Conservation (phyloP, 2,888 invertebrate species). For the Arenicola marina region DNA sequence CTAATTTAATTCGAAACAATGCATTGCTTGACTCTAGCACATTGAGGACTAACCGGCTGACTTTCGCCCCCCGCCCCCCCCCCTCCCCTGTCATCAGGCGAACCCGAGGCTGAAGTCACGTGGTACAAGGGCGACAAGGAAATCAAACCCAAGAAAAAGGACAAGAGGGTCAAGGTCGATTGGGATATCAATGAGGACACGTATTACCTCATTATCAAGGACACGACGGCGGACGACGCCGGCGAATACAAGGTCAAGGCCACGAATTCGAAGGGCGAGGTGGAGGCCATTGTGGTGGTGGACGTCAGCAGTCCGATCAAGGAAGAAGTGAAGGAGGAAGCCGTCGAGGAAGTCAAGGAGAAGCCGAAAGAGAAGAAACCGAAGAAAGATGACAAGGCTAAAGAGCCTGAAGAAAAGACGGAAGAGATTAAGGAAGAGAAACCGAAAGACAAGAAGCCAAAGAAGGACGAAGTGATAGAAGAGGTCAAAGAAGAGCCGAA, state of each 20-base stretch:
- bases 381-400: neutral
- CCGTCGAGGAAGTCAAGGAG: neutral
- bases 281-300: neutral
- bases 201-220: constrained; percentile 34
- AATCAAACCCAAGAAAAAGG: constrained; percentile 21
- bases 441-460: neutral
- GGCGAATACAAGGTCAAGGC: constrained; percentile 41
- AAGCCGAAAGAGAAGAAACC: neutral
- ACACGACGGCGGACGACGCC: constrained; percentile 33
- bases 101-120: constrained; percentile 32
- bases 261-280: constrained; percentile 1
- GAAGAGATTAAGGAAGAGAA: neutral
- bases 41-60: too few relatives aligned
- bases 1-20: too few relatives aligned
- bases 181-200: constrained; percentile 30
- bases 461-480: too few relatives aligned
- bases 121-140: constrained; percentile 36
- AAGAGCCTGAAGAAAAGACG: neutral
- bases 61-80: too few relatives aligned
- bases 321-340: neutral
- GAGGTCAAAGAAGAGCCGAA: neutral
- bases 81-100: too few relatives aligned
- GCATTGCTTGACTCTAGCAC: too few relatives aligned
- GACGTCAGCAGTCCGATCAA: neutral
- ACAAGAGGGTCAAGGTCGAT: constrained; percentile 10